Conservation (phyloP, 2,113 vertebrate species). For the Nicator chloris region DNA sequence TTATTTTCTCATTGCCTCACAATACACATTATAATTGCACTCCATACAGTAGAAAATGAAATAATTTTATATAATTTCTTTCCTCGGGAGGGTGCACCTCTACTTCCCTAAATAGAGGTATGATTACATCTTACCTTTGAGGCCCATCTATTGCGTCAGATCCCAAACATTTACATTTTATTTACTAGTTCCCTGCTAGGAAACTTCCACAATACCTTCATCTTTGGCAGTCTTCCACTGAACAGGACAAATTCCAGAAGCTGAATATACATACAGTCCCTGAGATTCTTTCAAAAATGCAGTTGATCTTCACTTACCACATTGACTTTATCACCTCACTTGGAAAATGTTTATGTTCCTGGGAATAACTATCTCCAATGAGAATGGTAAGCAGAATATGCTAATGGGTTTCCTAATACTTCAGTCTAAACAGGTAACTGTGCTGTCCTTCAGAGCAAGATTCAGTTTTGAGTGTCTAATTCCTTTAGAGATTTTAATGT, state of each 20-base stretch:
- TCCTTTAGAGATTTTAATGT: background rate
- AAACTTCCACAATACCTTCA: background rate
- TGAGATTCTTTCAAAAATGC: background rate
- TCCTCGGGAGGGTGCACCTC: rapidly evolving
- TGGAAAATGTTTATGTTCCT: background rate
- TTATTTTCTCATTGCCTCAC: background rate
- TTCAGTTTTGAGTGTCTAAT: background rate
- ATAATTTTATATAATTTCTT: background rate
- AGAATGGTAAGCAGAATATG: background rate
- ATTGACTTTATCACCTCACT: background rate
- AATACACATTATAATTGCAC: background rate
- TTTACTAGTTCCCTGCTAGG: background rate
- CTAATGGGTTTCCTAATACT: background rate
- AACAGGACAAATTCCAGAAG: background rate
- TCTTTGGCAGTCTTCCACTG: background rate
- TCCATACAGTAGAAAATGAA: background rate
- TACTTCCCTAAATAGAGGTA: background rate
- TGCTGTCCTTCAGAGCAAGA: background rate
- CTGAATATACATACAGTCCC: background rate
- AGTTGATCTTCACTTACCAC: background rate
- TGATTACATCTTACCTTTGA: background rate
- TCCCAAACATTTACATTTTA: background rate
- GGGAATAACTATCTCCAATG: background rate
- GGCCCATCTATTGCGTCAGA: background rate
- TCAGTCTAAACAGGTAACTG: background rate